Evolutionary conservation across 2,888 invertebrate species (phyloP), one percentile per base, ranked within the genome.

Genomic region (Diplazon laetatorius): DNA sequence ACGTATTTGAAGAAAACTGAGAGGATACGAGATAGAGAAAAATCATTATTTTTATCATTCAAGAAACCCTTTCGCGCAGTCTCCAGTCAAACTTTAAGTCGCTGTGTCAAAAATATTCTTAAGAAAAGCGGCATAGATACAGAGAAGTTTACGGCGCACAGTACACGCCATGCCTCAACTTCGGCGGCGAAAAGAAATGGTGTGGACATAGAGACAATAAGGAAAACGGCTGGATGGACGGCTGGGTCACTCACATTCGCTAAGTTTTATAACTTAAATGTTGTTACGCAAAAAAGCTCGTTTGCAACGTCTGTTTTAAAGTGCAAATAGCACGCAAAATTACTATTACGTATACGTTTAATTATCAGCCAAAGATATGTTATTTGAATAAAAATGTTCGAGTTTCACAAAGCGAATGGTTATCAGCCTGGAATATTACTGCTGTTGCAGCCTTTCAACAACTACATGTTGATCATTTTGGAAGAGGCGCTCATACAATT

Each of bases 371-470:
- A 65, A 50, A 16, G 10, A 65, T 50, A 65, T 37, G 50, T 50
- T 39, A 65, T 10, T 20, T 12, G 18, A 65, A 65, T 39, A 65
- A 65, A 50, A 50, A 65, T 46, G 14, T 48, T 44, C 22, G 22
- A 65, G 20, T 20, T 25, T 65, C 50, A 35, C 50, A 39, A 65
- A 65, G 39, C 20, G 9, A 63, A 63, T 30, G n/a, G 22, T 22
- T 35, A 50, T 37, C 65, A 50, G 65, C 22, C 50, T 16, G 12
- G 16, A 50, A 50, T 22, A 65, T 50, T 37, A n/a, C 50, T 50
- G 50, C 37, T 65, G 50, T 62, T 39, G 50, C 65, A 65, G 50
- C 65, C 65, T 65, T 65, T 65, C 65, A 65, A 65, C 65, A 65
- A 65, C 65, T 50, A 65, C 50, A 65, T 65, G 50, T 16, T 65